Evolutionary conservation across 2,113 vertebrate species (phyloP), one percentile per base, ranked within the genome.

Genomic region (Corydoras sp.): DNA sequence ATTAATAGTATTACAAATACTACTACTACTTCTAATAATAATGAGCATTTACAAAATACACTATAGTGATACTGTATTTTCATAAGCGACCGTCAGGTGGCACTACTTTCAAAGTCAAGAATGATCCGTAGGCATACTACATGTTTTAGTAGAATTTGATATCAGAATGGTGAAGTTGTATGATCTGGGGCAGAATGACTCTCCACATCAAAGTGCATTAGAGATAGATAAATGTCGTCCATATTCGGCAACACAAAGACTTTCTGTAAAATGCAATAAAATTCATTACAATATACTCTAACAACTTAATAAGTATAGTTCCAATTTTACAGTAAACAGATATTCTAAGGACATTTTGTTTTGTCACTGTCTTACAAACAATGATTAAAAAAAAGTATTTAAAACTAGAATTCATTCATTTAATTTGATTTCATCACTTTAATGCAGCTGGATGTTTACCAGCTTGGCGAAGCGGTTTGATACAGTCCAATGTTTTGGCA

Each of bases 181-280:
- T 5, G 35, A 43, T 43, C 7, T 43, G 76, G 69, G 1, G 59
- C 30, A 14, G 59, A 0, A 50, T 77, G 77, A 3, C 73, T 74
- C 8, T 90, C 90, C 77, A 88, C 59, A 24, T 79, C 84, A 0
- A 92, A 87, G 60, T 83, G 77, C 93, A 95, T 95, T 79, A 94
- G 85, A 13, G 93, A 93, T 10, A 95, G 35, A 77, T 91, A 90
- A 77, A 95, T 87, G 72, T 95, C 93, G 0, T 96, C 93, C 93
- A 95, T 96, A 84, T 96, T 95, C 43, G 93, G 93, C 86, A 95
- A 88, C 54, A 96, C 94, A 86, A 96, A 83, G 24, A 93, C 89
- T 88, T 95, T 95, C 94, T 95, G 81, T 2, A 81, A 78, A 65
- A 77, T 43, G 35, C 35, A 43, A 43, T 31, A 71, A 30, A 12